Conservation (phyloP, 2,888 invertebrate species). For the Apodemia zela region DNA sequence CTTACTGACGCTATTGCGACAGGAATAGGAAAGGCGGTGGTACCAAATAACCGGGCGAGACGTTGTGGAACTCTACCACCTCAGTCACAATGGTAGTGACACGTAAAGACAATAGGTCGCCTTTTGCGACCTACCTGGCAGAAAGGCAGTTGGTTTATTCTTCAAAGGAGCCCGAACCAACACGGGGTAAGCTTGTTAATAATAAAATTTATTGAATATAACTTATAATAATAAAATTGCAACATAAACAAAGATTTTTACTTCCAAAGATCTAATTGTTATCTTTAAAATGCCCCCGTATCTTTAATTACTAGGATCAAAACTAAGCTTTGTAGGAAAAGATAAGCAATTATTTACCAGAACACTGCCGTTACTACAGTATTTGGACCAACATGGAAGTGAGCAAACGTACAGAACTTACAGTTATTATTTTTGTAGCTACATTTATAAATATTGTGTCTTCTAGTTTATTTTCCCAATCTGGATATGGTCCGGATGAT, state of each 20-base stretch:
- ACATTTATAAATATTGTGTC: constrained; percentile 6
- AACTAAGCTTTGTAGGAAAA: not conserved
- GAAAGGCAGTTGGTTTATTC: too few relatives aligned
- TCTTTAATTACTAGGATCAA: constrained; percentile 12
- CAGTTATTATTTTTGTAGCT: constrained; percentile 17
- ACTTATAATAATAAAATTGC: not conserved
- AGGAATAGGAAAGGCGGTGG: too few relatives aligned
- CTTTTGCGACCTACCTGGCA: too few relatives aligned
- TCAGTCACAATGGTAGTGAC: too few relatives aligned
- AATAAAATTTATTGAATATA: too few relatives aligned
- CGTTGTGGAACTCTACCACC: too few relatives aligned
- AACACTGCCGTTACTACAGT: constrained; percentile 8
- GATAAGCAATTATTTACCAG: constrained; percentile 8
- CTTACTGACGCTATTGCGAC: too few relatives aligned
- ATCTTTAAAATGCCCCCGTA: not conserved
- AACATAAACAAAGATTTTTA: not conserved
- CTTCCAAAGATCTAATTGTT: not conserved
- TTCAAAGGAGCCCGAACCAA: too few relatives aligned
- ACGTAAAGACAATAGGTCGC: too few relatives aligned
- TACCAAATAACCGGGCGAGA: too few relatives aligned
- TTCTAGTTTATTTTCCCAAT: constrained; percentile 14
- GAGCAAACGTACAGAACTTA: constrained; percentile 9
- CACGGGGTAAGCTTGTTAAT: too few relatives aligned
- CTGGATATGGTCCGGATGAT: constrained; percentile 38
- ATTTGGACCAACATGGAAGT: constrained; percentile 2